Base-by-base conservation (phyloP, 2,888 invertebrate species). In the Tubulanus polymorphus region DNA sequence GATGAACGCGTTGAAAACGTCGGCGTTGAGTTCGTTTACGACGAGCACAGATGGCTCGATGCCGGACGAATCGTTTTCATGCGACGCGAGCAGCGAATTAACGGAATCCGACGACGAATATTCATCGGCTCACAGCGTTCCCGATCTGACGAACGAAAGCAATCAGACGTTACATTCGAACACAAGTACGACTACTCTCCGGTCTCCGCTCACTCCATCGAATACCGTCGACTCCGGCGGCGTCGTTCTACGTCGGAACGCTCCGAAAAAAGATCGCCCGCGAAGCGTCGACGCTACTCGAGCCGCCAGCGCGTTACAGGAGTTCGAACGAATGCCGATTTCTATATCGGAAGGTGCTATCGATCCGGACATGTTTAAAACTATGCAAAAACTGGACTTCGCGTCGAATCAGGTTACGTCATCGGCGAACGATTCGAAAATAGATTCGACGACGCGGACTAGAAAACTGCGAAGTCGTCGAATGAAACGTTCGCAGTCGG, bases 321-420 rank as follows among this genome's bases (percentile, higher is more conserved):
- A 78, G 3, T 59, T 69, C 23, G 75, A 74, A 50, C 63, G 80
- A 60, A 79, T 83, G 55, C 85, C 86, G 66, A 88, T 90, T 80
- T 92, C 91, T 3, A 91, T 89, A 63, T 93, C 93, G 2, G 93
- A 93, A 80, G 91, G 91, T 1, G 92, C 92, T 25, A 81, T 93
- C 60, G 20, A 41, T 23, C 41, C 41, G 15, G 6, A 41, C 15
- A 20, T 23, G 6, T 8, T 5, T 23, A 41, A 20, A 20, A 8
- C 41, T 41, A 3, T 15, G 15, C 41, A 41, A 15, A 5, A 8
- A 15, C 15, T 15, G 15, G 41, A 41, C 15, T 15, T 20, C 23
- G 20, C 18, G 3, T 8, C 6, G 20, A 41, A 23, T 5, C 20
- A 15, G 6, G 18, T 23, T 5, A 23, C 41, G 6, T 41, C 35